These are phyloP conservation scores for Chloroceryle amazona DNA, from an alignment of 2,797 vertebrate species.

Conservation along the genomic window DNA sequence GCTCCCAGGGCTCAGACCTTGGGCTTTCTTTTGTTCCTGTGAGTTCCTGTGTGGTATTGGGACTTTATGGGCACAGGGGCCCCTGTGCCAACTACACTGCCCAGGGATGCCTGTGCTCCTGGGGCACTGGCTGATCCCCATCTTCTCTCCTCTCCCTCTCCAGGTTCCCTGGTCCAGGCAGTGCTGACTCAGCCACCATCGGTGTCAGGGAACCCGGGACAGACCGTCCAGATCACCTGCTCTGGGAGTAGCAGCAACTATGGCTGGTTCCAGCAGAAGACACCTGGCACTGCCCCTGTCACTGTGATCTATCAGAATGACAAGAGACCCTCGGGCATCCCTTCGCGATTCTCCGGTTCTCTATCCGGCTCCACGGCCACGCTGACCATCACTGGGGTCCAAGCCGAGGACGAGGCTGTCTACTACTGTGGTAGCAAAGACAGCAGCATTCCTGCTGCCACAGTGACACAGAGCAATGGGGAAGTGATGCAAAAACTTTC, in stretches of 20 bases:
- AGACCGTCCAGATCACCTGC: not conserved
- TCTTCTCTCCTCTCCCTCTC: not conserved
- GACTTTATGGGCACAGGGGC: too few species aligned
- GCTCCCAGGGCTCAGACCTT: too few species aligned
- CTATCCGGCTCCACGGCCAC: not conserved
- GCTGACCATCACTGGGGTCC: not conserved
- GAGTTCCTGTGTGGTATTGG: too few species aligned
- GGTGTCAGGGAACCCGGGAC: not conserved
- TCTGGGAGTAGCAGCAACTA: not conserved
- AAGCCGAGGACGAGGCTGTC: too few species aligned
- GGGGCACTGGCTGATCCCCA: too few species aligned
- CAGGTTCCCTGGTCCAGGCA: constrained; percentile 29
- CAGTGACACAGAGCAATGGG: not conserved
- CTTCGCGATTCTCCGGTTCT: not conserved
- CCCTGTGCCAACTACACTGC: too few species aligned
- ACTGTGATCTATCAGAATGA: not conserved
- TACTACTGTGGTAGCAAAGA: too few species aligned
- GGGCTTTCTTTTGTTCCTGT: too few species aligned
- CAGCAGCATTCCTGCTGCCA: too few species aligned
- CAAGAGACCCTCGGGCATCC: not conserved
- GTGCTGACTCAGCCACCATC: not conserved
- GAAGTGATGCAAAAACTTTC: not conserved
- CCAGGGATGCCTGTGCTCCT: too few species aligned
- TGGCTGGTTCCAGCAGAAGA: not conserved
- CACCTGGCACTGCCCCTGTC: not conserved